Conservation (phyloP, 2,888 invertebrate genomes). For the Drosophila buzzatii region DNA sequence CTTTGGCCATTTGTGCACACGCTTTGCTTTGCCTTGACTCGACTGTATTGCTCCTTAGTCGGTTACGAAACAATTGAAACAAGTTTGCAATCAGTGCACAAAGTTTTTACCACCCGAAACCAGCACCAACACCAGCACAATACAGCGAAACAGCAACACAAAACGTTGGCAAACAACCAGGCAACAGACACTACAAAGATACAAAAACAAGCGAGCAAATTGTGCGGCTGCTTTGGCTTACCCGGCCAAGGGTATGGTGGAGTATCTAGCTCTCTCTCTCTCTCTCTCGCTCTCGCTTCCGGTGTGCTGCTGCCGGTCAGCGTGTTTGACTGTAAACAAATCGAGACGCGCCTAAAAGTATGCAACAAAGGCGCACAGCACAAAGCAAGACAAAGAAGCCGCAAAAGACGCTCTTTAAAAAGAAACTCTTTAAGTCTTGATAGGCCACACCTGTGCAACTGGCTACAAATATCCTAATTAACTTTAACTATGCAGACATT, state of each 20-base stretch:
- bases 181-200: slow-evolving; percentile 57
- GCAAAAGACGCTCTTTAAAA: background rate
- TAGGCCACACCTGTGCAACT: background rate
- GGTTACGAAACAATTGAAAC: slow-evolving; percentile 75
- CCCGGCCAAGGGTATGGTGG: background rate
- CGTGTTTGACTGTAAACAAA: slow-evolving; percentile 68
- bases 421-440: slow-evolving; percentile 15
- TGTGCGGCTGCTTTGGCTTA: slow-evolving; percentile 60
- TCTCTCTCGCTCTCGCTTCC: background rate
- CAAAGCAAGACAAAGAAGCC: background rate
- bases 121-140: slow-evolving; percentile 14
- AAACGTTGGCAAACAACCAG: slow-evolving; percentile 21
- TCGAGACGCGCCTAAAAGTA: slow-evolving; percentile 63
- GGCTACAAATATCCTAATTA: background rate
- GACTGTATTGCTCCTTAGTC: slow-evolving; percentile 24
- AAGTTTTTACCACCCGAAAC: slow-evolving; percentile 57
- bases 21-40: slow-evolving; percentile 58
- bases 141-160: slow-evolving; percentile 24
- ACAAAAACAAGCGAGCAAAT: slow-evolving; percentile 71
- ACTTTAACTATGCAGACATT: background rate
- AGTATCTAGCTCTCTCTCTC: background rate
- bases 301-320: slow-evolving; percentile 24
- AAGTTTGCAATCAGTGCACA: slow-evolving; percentile 77
- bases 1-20: slow-evolving; percentile 49
- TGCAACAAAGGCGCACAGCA: slow-evolving; percentile 48